Base-by-base conservation (phyloP, 2,113 vertebrate genomes). In the Cynopterus brachyotis region DNA sequence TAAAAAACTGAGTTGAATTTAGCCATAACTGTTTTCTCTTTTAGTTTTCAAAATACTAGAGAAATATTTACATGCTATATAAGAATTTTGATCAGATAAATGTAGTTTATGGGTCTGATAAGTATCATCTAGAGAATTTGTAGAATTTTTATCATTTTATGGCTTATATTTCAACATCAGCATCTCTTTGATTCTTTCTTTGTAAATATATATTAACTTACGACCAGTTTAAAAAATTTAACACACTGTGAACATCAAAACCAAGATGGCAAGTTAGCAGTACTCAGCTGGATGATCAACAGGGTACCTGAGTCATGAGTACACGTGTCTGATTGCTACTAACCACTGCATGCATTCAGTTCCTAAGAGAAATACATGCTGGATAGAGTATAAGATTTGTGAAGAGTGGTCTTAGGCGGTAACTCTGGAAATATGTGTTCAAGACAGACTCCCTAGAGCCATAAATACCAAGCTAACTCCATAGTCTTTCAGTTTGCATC, bases 21-120 rank as follows among this genome's bases (percentile, higher is more conserved):
- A 91, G 62, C 22, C 40, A 50, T 86, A 89, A 42, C 53, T 73
- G 53, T 78, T 91, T 94, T 94, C 60, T 78, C 19, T 64, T 80
- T 96, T 40, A 91, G 16, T 85, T 95, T 91, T 37, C 40, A 69
- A 72, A 96, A 45, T 69, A 47, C 79, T 93, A 73, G 35, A 64
- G 50, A 93, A 86, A 55, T 59, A 53, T 93, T 47, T 45, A 88
- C 53, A 16, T 93, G 47, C 47, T 76, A 37, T 88, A 17, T 83
- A 78, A 91, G 78, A 96, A 92, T 97, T 95, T 93, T 73, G 40
- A 91, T 93, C 78, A 86, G 73, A 94, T 95, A 87, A 94, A 93
- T 73, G 83, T 22, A 73, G 47, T 50, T 67, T 92, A 75, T 89
- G 53, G 32, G 35, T 72, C 73, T 93, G 91, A 95, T 95, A 53